Percentiles rank a stretch among this genome's conserved stretches.
phyloP scores from a whole-genome alignment of 2,113 vertebrate genomes.

The Diadophis punctatus region DNA sequence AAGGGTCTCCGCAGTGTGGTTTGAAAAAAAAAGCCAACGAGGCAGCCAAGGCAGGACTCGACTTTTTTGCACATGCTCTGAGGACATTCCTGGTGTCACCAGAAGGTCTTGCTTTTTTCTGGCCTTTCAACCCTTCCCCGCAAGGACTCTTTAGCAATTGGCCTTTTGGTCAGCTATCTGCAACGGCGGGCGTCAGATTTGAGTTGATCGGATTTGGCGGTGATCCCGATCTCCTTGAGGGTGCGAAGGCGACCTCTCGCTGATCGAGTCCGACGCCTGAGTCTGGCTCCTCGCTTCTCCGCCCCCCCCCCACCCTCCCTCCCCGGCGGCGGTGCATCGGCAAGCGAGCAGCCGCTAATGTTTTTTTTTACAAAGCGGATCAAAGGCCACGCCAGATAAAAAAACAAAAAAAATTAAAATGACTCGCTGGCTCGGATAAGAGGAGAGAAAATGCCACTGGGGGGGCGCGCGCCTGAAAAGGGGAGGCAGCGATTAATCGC shows the following conservation, averaged over 20 bases:
- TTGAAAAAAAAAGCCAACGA: background rate
- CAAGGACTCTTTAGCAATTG: background rate
- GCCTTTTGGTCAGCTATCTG: background rate
- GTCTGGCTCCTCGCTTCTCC: background rate
- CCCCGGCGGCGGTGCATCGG: constrained; percentile 48
- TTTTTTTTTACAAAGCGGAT: constrained; percentile 54
- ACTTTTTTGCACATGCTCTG: background rate
- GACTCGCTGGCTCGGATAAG: constrained; percentile 14
- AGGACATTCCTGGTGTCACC: background rate
- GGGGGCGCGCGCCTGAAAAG: constrained; percentile 15
- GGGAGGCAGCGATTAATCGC: background rate
- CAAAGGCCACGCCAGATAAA: constrained; percentile 40
- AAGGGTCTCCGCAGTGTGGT: background rate
- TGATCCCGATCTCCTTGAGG: background rate
- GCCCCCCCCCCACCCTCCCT: background rate
- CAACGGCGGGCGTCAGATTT: background rate
- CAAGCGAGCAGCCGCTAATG: constrained; percentile 53
- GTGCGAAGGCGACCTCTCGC: background rate
- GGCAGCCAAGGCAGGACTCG: background rate
- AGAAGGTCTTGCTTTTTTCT: background rate
- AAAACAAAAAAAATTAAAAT: background rate
- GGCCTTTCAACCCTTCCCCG: background rate
- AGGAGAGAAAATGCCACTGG: constrained; percentile 28
- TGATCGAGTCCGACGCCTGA: background rate
- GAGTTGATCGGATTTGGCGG: constrained; percentile 5